Conservation (phyloP, 2,888 invertebrate genomes). For the Apamea crenata region DNA sequence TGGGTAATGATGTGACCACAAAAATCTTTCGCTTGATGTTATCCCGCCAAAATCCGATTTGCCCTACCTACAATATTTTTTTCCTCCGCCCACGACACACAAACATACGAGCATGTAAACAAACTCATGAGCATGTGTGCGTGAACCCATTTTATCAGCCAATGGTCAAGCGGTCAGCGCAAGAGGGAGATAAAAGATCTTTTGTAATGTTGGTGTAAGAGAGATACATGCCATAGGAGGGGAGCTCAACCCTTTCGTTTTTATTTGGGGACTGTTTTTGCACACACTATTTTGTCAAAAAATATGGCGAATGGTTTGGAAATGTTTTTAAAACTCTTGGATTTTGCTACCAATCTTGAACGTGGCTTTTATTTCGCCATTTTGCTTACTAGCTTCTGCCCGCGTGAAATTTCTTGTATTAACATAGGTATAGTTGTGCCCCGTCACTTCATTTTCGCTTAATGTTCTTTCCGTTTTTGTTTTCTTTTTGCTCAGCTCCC, state of each 20-base stretch:
- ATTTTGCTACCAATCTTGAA: background rate
- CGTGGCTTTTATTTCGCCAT: no score
- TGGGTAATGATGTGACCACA: background rate
- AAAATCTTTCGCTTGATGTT: background rate
- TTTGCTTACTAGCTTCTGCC: background rate
- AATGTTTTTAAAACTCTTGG: background rate
- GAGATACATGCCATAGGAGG: slow-evolving; percentile 59
- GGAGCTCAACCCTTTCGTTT: slow-evolving; percentile 61
- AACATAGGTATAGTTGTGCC: no score
- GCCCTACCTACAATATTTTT: slow-evolving; percentile 38
- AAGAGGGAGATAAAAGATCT: slow-evolving; percentile 70
- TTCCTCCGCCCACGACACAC: slow-evolving; percentile 60
- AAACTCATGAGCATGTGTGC: slow-evolving; percentile 46
- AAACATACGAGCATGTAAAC: slow-evolving; percentile 12
- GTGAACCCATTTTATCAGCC: slow-evolving; percentile 73
- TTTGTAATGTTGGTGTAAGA: slow-evolving; percentile 44
- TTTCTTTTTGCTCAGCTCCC: background rate
- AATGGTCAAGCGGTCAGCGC: slow-evolving; percentile 87
- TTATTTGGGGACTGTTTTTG: slow-evolving; percentile 61
- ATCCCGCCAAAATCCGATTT: slow-evolving; percentile 26
- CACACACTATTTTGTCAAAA: slow-evolving; percentile 22
- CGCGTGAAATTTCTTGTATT: no score
- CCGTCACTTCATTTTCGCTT: background rate
- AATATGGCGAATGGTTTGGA: slow-evolving; percentile 25
- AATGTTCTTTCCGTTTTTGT: background rate